Evolutionary conservation across 2,797 vertebrate species (phyloP), one percentile per base, ranked within the genome.

Genomic region (Neostethus bicornis): DNA sequence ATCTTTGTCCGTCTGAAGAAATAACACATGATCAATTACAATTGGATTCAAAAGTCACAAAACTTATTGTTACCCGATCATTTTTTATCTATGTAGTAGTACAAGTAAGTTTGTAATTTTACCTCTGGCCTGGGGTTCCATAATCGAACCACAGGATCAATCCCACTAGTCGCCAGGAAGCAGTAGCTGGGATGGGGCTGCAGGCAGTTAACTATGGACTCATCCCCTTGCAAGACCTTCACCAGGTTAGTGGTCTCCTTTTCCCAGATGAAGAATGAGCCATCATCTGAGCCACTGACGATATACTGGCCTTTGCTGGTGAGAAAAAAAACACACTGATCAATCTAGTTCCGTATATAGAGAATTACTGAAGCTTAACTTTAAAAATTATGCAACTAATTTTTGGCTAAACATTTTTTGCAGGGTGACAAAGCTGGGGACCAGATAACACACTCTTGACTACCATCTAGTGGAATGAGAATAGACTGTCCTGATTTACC

Each of bases 261-360:
- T 86, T 99, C 96, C 96, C 96, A 98, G 88, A 99, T 96, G 85
- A 99, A 99, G 90, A 99, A 98, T 29, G 97, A 99, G 83, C 97
- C 97, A 1, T 99, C 97, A 0, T 99, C 97, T 0, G 97, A 99
- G 62, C 97, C 97, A 1, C 96, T 98, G 81, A 99, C 92, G 0
- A 99, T 97, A 81, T 98, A 99, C 75, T 99, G 97, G 7, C 95
- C 97, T 58, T 99, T 98, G 90, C 97, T 99, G 83, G 50, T 29
- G 38, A 66, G 38, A 47, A 38, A 70, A 37, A 4, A 11, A 53
- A 75, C 60, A n/a, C 26, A 39, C 19, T 39, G 56, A 54, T 3
- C 4, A 41, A 31, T 24, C 7, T 4, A 4, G 26, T 23, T 61
- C 43, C 5, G 29, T 20, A 9, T 9, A 43, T 5, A 13, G 21